Conservation (phyloP, 2,888 invertebrate genomes). For the Pemphredon lugubris region DNA sequence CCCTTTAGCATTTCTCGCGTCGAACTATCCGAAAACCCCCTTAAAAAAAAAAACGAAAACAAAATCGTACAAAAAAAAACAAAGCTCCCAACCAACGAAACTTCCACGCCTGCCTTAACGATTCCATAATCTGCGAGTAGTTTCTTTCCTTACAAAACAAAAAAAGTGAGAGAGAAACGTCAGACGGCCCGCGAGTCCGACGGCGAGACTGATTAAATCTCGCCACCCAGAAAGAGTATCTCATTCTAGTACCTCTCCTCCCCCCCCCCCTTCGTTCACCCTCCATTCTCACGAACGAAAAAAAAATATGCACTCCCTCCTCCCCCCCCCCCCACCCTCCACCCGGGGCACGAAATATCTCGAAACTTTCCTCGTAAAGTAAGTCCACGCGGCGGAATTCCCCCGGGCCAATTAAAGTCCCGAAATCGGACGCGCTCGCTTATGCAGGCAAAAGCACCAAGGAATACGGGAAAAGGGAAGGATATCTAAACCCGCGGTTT, state of each 20-base stretch:
- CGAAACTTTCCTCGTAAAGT: slow-evolving; percentile 71
- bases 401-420: slow-evolving; percentile 75
- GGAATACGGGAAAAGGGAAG: slow-evolving; percentile 39
- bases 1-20: too few species aligned
- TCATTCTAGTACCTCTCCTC: slow-evolving; percentile 3
- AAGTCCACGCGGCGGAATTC: slow-evolving; percentile 62
- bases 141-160: too few species aligned
- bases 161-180: slow-evolving; percentile 18
- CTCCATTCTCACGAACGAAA: slow-evolving; percentile 1
- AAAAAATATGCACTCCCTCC: slow-evolving; percentile 33
- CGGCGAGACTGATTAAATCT: slow-evolving; percentile 47
- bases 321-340: not conserved
- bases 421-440: slow-evolving; percentile 74
- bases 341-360: slow-evolving; percentile 55
- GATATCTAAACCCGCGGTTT: slow-evolving; percentile 39
- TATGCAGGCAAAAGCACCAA: slow-evolving; percentile 65
- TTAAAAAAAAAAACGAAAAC: too few species aligned
- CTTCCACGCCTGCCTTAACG: too few species aligned
- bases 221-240: slow-evolving; percentile 11
- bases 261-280: not conserved
- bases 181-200: not conserved
- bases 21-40: too few species aligned
- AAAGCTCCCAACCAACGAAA: too few species aligned
- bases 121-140: too few species aligned
- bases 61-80: too few species aligned